phyloP scores from a whole-genome alignment of 2,888 invertebrate species.

The Zootermopsis nevadensis region DNA sequence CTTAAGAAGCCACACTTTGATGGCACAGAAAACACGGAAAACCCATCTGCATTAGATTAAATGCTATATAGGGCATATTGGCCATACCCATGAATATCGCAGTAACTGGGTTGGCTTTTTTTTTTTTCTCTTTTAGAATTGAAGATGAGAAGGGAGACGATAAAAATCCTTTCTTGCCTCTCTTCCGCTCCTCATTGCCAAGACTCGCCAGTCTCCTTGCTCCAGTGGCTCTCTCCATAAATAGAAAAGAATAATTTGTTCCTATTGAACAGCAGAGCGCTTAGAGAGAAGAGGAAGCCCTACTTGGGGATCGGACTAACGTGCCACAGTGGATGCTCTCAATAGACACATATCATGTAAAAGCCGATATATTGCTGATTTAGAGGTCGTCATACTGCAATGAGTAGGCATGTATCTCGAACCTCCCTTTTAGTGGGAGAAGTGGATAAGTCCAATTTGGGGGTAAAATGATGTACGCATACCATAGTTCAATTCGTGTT shows the following conservation, averaged over 20 bases:
- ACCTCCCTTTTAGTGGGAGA: too few relatives aligned
- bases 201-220: neutral
- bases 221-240: constrained; percentile 6
- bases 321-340: neutral
- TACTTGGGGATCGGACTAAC: neutral
- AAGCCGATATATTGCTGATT: neutral
- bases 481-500: too few relatives aligned
- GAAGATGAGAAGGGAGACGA: neutral
- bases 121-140: constrained; percentile 1
- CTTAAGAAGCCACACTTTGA: constrained; percentile 41
- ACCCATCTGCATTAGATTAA: constrained; percentile 51
- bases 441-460: too few relatives aligned
- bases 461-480: too few relatives aligned
- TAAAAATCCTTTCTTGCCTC: constrained; percentile 4
- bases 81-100: constrained; percentile 28
- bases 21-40: constrained; percentile 48
- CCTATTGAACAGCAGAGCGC: neutral
- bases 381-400: neutral
- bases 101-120: neutral
- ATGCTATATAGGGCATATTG: constrained; percentile 45
- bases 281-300: neutral
- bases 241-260: constrained; percentile 27
- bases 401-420: too few relatives aligned
- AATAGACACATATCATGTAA: neutral
- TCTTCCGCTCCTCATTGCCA: constrained; percentile 20